Percentiles rank a stretch among this genome's conserved stretches.
These are phyloP conservation scores for Sceliomorpha sp. DNA, from an alignment of 2,888 invertebrate species.

Conservation along the genomic window DNA sequence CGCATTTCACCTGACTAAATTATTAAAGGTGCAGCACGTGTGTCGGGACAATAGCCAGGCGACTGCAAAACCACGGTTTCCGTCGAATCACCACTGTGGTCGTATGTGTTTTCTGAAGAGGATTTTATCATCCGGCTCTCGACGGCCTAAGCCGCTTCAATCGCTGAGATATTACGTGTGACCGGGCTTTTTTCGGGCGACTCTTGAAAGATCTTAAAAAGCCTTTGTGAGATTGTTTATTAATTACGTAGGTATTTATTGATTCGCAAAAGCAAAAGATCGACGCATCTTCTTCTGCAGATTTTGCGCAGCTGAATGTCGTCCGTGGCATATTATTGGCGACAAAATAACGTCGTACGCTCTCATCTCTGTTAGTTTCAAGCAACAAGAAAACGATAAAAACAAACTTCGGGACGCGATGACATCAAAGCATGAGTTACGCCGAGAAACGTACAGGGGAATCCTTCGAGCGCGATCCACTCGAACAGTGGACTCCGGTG, in stretches of 20 bases:
- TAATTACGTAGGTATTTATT: conserved; percentile 38
- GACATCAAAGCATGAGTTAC: too few species aligned
- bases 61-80: conserved; percentile 26
- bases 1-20: conserved; percentile 66
- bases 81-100: conserved; percentile 24
- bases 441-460: too few species aligned
- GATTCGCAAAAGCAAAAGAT: conserved; percentile 15
- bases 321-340: conserved; percentile 30
- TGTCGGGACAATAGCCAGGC: conserved; percentile 37
- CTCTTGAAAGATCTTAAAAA: conserved; percentile 53
- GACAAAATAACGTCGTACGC: too few species aligned
- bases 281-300: conserved; percentile 14
- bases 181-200: background rate
- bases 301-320: conserved; percentile 16
- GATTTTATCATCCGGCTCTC: conserved; percentile 60
- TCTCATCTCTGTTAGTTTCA: too few species aligned
- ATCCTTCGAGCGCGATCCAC: too few species aligned
- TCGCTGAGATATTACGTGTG: conserved; percentile 55
- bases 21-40: conserved; percentile 59
- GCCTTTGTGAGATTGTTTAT: conserved; percentile 30
- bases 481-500: too few species aligned
- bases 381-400: too few species aligned
- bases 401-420: too few species aligned
- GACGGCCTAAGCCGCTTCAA: conserved; percentile 54
- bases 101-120: conserved; percentile 28